Evolutionary conservation across 2,888 invertebrate genomes (phyloP).

Genomic region (Zygaena filipendulae): DNA sequence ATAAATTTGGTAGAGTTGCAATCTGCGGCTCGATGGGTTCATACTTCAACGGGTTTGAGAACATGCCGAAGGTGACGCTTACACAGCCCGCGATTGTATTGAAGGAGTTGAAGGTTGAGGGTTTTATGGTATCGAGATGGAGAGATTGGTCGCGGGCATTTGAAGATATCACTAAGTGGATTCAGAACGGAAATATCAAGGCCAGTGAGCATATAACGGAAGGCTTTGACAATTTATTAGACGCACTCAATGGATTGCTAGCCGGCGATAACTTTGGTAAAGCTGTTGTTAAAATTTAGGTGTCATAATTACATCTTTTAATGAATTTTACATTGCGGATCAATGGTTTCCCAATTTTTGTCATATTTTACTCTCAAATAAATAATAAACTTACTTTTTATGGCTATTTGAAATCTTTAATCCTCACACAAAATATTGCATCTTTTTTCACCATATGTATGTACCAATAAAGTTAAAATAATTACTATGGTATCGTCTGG

Average conservation of each 20-base stretch:
- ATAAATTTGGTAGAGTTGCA: neutral
- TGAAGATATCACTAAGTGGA: neutral
- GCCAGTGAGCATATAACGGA: neutral
- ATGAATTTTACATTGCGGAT: no score
- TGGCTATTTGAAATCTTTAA: no score
- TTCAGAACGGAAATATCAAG: slow-evolving; percentile 13
- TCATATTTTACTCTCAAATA: no score
- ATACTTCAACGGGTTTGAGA: neutral
- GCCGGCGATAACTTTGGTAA: neutral
- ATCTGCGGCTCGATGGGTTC: neutral
- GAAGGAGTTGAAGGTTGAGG: neutral
- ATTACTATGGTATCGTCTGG: no score
- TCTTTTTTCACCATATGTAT: no score
- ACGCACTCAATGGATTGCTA: neutral
- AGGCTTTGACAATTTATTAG: neutral
- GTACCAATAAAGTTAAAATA: no score
- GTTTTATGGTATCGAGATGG: neutral
- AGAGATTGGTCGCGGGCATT: neutral
- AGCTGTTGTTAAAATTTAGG: neutral
- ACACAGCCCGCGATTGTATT: neutral
- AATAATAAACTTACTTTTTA: no score
- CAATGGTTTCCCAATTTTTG: no score
- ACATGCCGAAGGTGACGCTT: neutral
- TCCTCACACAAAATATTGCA: no score
- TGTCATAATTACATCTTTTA: no score